Evolutionary conservation across 1,140 invertebrate genomes (phyloP).

Genomic region (Hyles euphorbiae): DNA sequence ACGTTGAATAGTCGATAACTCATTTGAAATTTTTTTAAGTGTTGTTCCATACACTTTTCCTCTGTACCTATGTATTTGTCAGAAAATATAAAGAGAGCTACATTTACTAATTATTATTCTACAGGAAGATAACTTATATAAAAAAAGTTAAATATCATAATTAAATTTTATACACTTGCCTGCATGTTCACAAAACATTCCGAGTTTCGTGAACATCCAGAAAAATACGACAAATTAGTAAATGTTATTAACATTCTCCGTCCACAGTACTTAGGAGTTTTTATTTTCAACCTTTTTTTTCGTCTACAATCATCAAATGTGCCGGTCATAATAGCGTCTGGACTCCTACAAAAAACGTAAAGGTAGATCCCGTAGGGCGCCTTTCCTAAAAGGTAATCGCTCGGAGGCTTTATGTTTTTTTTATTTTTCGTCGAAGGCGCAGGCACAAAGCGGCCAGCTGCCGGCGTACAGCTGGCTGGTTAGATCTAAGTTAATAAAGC

Average conservation of each 20-base stretch:
- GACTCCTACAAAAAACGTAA: constrained; percentile 41
- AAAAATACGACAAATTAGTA: too few species aligned
- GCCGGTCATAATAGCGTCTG: constrained; percentile 54
- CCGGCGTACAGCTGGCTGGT: constrained; percentile 48
- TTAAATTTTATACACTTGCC: too few species aligned
- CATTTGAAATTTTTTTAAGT: too few species aligned
- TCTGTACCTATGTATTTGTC: too few species aligned
- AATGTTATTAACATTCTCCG: constrained; percentile 1
- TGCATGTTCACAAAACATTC: background rate
- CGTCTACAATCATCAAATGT: constrained; percentile 48
- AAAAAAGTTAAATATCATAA: too few species aligned
- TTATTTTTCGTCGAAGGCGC: constrained; percentile 47
- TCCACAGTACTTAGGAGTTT: background rate
- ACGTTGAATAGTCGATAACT: too few species aligned
- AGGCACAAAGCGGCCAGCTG: constrained; percentile 61
- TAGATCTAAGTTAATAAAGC: constrained; percentile 26
- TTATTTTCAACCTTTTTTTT: constrained; percentile 34
- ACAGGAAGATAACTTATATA: too few species aligned
- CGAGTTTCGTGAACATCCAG: too few species aligned
- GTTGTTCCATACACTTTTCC: too few species aligned
- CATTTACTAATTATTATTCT: too few species aligned
- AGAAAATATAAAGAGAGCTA: too few species aligned
- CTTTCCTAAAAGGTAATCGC: constrained; percentile 66
- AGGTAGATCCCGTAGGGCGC: constrained; percentile 49
- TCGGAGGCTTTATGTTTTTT: constrained; percentile 48